Evolutionary conservation across 30 jellyfish, hydroid and myxozoan species (phyloP), one percentile per base, ranked within the genome.

Genomic region (Catostylus mosaicus): DNA sequence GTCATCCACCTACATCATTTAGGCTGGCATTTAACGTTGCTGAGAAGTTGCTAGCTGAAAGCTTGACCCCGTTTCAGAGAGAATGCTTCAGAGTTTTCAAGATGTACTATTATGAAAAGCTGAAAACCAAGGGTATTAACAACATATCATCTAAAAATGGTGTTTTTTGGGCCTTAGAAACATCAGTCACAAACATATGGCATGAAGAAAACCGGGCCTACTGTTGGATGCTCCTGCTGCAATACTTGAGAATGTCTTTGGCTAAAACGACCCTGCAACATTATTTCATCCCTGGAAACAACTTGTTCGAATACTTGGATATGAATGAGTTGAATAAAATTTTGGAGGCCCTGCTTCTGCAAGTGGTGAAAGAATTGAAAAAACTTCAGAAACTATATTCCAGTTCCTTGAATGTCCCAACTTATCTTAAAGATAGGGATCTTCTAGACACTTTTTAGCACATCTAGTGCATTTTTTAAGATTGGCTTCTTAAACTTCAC

Each of bases 121-220:
- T 80, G 66, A 63, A 66, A 80, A 20, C 84, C 90, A 20, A 67
- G 67, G 35, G 57, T 67, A 12, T 32, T 80, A 27, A 52, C 71
- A n/a, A 80, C 90, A 7, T 80, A 80, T 35, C 90, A 80, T 35
- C 75, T 80, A 10, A 80, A 80, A 35, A 80, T 84, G 16, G 56
- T 80, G 0, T 60, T 80, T 80, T 43, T 19, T 80, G 90, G 90
- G 36, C 36, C 20, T 29, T 80, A 33, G 90, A 80, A 43, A 79
- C 48, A 34, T 20, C 76, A 6, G 74, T 31, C 20, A 69, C 46
- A 12, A 43, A 24, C 18, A 22, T 80, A 23, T 66, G 90, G 83
- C 32, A 35, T 0, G 84, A 68, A n/a, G 69, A 51, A 30, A 80
- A 80, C 60, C 33, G 80, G 54, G 83, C 84, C 5, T 47, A 24